These are phyloP conservation scores for Coreoperca whiteheadi DNA, from an alignment of 2,113 vertebrate genomes.

Conservation along the genomic window DNA sequence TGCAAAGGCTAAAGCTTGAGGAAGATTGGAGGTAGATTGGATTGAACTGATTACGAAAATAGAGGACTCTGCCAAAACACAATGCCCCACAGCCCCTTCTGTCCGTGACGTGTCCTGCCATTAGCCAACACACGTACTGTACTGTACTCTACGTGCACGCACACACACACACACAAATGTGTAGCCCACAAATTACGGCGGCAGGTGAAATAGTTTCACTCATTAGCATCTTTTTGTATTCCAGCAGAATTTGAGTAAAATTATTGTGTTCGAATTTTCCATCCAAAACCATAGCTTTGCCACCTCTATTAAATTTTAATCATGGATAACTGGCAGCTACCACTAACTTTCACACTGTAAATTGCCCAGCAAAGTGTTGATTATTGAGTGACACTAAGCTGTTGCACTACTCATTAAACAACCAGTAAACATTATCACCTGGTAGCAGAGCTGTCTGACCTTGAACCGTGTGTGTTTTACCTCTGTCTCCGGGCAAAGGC, in stretches of 20 bases:
- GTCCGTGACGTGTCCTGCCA: neutral
- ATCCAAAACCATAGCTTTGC: neutral
- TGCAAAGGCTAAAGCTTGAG: neutral
- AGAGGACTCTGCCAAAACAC: neutral
- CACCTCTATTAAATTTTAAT: neutral
- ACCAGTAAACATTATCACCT: slow-evolving; percentile 49
- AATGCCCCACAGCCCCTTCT: neutral
- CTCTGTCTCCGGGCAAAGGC: slow-evolving; percentile 49
- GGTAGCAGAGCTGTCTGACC: slow-evolving; percentile 45
- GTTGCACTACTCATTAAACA: slow-evolving; percentile 32
- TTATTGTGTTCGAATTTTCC: neutral
- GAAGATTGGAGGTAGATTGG: neutral
- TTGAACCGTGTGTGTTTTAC: slow-evolving; percentile 50
- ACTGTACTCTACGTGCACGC: too few species aligned
- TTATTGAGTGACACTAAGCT: slow-evolving; percentile 23
- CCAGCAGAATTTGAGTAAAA: neutral
- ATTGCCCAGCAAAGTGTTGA: slow-evolving; percentile 3
- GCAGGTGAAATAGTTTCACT: neutral
- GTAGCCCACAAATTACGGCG: neutral
- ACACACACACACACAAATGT: neutral
- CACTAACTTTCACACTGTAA: neutral
- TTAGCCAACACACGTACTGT: neutral
- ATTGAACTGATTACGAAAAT: slow-evolving; percentile 9
- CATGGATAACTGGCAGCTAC: slow-evolving; percentile 5
- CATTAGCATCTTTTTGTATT: neutral